A percentile compares a stretch with the other conserved stretches of the same genome.
phyloP scores from a whole-genome alignment of 2,113 vertebrate genomes.

The Bubo scandiacus region DNA sequence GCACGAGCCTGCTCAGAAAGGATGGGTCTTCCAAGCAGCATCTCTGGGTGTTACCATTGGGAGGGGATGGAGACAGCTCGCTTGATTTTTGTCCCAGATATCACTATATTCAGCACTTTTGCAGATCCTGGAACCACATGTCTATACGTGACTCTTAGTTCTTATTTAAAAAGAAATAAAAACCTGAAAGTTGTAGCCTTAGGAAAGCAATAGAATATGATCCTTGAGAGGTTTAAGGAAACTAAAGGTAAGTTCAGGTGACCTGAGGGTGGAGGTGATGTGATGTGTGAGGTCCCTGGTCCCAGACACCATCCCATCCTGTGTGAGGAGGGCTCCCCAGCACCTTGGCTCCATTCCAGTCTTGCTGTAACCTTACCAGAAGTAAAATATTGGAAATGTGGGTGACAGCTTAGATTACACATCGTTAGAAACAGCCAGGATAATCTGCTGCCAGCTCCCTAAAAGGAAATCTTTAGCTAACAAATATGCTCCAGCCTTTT shows the following conservation, averaged over 20 bases:
- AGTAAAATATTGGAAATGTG: slow-evolving; percentile 8
- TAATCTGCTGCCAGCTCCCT: not conserved
- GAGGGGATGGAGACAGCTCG: accelerated
- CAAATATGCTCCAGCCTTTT: not conserved
- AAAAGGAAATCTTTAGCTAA: slow-evolving; percentile 48
- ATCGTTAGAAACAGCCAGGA: not conserved
- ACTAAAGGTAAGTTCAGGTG: not conserved
- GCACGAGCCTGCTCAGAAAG: not conserved
- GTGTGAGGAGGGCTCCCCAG: accelerated
- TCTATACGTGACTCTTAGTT: not conserved
- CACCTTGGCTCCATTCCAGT: not conserved
- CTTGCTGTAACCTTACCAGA: not conserved
- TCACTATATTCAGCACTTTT: not conserved
- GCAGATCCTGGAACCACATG: not conserved
- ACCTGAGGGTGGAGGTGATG: not conserved
- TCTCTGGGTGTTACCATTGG: not conserved
- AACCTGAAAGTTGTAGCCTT: accelerated
- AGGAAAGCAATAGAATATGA: not conserved
- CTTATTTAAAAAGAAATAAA: not conserved
- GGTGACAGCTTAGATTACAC: slow-evolving; percentile 48
- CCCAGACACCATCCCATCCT: not conserved
- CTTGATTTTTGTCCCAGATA: not conserved
- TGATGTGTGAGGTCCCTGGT: not conserved
- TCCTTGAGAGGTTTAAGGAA: not conserved
- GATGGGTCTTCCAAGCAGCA: not conserved